A percentile compares a stretch with the other conserved stretches of the same genome.
Evolutionary conservation across 2,797 vertebrate genomes (phyloP).

Genomic region (Aphelocoma californica): DNA sequence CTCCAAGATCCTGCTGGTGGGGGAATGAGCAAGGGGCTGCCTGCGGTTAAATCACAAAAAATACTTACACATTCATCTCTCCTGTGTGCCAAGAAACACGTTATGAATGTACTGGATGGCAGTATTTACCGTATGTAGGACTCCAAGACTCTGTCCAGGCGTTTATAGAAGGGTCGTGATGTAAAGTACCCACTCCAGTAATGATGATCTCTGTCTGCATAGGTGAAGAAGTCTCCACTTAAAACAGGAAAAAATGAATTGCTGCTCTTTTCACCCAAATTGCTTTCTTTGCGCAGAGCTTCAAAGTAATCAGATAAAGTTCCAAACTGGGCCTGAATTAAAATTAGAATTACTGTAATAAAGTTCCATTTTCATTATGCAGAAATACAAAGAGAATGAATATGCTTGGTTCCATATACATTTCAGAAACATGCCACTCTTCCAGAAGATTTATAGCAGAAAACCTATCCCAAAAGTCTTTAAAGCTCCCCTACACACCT

Average conservation of each 20-base stretch:
- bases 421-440: background rate
- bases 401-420: background rate
- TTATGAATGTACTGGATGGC: background rate
- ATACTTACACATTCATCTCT: background rate
- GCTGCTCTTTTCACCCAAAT: slow-evolving; percentile 43
- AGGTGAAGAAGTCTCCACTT: slow-evolving; percentile 94
- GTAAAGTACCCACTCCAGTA: slow-evolving; percentile 97
- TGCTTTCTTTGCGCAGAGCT: slow-evolving; percentile 76
- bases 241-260: slow-evolving; percentile 77
- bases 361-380: background rate
- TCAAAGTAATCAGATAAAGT: slow-evolving; percentile 91
- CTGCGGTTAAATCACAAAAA: background rate
- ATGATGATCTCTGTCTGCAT: slow-evolving; percentile 92
- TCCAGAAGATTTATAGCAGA: background rate
- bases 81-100: background rate
- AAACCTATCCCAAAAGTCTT: background rate
- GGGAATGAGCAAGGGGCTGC: background rate
- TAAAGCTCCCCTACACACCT: background rate
- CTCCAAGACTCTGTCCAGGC: slow-evolving; percentile 85
- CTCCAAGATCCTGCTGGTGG: background rate
- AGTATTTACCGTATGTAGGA: slow-evolving; percentile 79
- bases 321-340: slow-evolving; percentile 87
- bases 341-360: slow-evolving; percentile 8
- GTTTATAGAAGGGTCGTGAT: slow-evolving; percentile 92
- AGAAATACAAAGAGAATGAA: background rate